These are phyloP conservation scores for Nannobrachium achirus DNA, from an alignment of 2,113 vertebrate genomes.

Conservation along the genomic window DNA sequence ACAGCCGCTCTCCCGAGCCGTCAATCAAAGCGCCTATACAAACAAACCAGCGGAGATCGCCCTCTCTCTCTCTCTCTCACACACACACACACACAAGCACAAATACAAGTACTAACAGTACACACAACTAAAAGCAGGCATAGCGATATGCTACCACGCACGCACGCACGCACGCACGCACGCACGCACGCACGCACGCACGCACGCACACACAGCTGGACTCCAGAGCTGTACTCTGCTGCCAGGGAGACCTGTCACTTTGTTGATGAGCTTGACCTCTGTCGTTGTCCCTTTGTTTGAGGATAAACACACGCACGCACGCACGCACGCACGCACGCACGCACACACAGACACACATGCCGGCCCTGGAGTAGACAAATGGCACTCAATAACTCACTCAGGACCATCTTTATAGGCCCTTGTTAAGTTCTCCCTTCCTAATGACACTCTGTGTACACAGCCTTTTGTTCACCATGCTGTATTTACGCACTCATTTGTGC, in stretches of 20 bases:
- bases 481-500: too few relatives aligned
- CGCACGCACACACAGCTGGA: background rate
- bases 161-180: background rate
- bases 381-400: background rate
- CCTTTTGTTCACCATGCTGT: background rate
- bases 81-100: background rate
- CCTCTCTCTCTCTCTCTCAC: too few relatives aligned
- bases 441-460: background rate
- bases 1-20: background rate
- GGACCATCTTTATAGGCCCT: background rate
- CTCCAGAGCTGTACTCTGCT: background rate
- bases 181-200: background rate
- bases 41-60: background rate
- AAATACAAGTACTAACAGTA: background rate
- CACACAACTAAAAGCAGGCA: background rate
- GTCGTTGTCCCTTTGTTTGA: conserved; percentile 12
- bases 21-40: conserved; percentile 11
- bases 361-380: conserved; percentile 2
- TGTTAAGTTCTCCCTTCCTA: background rate
- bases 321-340: background rate
- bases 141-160: background rate
- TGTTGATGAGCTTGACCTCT: conserved; percentile 3
- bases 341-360: background rate
- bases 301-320: conserved; percentile 7
- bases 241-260: conserved; percentile 3